phyloP scores from a whole-genome alignment of 1,140 invertebrate genomes.

The Zaprionus gabonicus region DNA sequence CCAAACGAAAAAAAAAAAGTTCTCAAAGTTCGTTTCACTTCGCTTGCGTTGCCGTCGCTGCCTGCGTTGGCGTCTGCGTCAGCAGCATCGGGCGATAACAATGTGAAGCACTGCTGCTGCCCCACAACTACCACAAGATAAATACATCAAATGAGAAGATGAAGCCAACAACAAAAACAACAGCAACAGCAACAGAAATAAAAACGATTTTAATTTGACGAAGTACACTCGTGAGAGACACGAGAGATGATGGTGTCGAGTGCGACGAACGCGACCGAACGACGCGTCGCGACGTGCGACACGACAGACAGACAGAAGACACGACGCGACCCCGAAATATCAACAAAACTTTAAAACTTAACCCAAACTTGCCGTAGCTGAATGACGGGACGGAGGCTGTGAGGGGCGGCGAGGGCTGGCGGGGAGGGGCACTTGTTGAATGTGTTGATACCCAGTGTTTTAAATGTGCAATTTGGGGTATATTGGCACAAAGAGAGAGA shows the following conservation, averaged over 20 bases:
- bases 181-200: slow-evolving; percentile 7
- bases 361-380: slow-evolving; percentile 31
- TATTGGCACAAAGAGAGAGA: neutral
- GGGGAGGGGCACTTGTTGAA: slow-evolving; percentile 19
- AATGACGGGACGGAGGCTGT: neutral
- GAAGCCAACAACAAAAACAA: slow-evolving; percentile 6
- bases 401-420: neutral
- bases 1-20: slow-evolving; percentile 37
- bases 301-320: slow-evolving; percentile 11
- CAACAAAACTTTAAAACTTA: slow-evolving; percentile 23
- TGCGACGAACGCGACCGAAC: neutral
- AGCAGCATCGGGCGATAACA: slow-evolving; percentile 57
- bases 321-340: slow-evolving; percentile 27
- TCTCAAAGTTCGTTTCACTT: slow-evolving; percentile 69
- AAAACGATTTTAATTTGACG: slow-evolving; percentile 60
- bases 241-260: slow-evolving; percentile 26
- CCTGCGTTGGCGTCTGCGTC: slow-evolving; percentile 17
- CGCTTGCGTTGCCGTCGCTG: slow-evolving; percentile 15
- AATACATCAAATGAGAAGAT: slow-evolving; percentile 40
- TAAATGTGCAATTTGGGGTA: neutral
- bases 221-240: slow-evolving; percentile 32
- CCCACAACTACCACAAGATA: slow-evolving; percentile 32
- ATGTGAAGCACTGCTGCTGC: slow-evolving; percentile 38
- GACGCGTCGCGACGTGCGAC: slow-evolving; percentile 1
- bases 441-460: neutral